These are phyloP conservation scores for Bombus terrestris DNA, from an alignment of 1,140 invertebrate species.

Conservation along the genomic window DNA sequence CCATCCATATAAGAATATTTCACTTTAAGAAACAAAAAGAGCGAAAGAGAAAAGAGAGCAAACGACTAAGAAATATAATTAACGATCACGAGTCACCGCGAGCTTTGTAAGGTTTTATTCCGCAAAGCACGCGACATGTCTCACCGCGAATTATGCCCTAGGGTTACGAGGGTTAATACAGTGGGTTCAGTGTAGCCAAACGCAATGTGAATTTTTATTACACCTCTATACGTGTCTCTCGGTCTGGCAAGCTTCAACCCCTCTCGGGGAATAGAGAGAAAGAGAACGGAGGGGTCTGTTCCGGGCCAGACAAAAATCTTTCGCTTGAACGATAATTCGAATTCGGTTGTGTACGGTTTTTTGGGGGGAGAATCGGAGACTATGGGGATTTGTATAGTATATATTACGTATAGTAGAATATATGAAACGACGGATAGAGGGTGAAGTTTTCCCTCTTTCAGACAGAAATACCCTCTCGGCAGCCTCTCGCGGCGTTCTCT, in stretches of 20 bases:
- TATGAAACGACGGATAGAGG: too few relatives aligned
- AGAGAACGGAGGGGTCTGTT: neutral
- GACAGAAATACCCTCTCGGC: neutral
- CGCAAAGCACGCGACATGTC: constrained; percentile 6
- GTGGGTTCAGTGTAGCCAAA: constrained; percentile 34
- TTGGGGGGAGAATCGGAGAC: constrained; percentile 10
- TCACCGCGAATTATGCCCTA: constrained; percentile 8
- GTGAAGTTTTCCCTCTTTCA: constrained; percentile 22
- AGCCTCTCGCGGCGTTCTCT: constrained; percentile 1
- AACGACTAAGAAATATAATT: neutral
- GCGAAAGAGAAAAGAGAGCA: neutral
- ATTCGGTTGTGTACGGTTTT: constrained; percentile 23
- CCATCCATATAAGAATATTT: neutral
- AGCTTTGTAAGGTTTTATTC: constrained; percentile 20
- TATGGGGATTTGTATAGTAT: neutral
- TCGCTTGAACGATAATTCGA: constrained; percentile 50
- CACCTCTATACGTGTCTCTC: constrained; percentile 44
- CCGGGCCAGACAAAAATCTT: constrained; percentile 45
- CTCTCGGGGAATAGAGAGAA: neutral
- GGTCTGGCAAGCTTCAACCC: constrained; percentile 14
- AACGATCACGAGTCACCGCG: neutral
- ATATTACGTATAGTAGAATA: neutral
- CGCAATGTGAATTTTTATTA: constrained; percentile 56
- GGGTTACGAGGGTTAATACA: constrained; percentile 40
- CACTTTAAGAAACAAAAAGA: too few relatives aligned